Evolutionary conservation across 2,888 invertebrate genomes (phyloP).

Genomic region (Nephrocerus scutellatus): DNA sequence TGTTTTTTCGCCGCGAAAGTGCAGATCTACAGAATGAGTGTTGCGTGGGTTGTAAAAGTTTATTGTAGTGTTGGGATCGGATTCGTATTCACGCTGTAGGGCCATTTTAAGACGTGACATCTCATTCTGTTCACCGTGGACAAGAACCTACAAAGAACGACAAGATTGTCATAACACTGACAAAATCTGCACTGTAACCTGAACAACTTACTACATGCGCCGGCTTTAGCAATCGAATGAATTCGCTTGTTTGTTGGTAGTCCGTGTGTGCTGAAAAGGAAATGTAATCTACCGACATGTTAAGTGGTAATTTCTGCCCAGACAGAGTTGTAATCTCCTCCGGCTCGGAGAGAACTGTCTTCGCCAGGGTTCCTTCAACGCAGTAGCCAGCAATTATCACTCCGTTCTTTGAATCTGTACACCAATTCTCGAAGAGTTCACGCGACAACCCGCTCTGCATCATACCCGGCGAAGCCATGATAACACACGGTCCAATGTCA

Average conservation of each 20-base stretch:
- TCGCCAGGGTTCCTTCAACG: conserved; percentile 84
- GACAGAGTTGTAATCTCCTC: conserved; percentile 94
- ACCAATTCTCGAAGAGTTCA: conserved; percentile 98
- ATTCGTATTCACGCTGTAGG: conserved; percentile 67
- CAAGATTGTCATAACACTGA: conserved; percentile 4
- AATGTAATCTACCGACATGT: conserved; percentile 98
- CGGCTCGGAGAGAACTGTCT: conserved; percentile 93
- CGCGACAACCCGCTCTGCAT: conserved; percentile 97
- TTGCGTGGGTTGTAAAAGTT: conserved; percentile 93
- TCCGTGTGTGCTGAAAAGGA: conserved; percentile 96
- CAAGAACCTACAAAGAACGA: conserved; percentile 44
- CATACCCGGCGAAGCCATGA: conserved; percentile 99
- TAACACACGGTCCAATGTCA: conserved; percentile 98
- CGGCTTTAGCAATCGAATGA: conserved; percentile 87
- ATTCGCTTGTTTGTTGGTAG: conserved; percentile 73
- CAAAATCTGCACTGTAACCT: conserved; percentile 31
- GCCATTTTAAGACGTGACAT: conserved; percentile 95
- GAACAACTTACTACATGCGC: conserved; percentile 73
- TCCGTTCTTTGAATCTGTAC: conserved; percentile 95
- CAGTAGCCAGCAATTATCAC: conserved; percentile 97
- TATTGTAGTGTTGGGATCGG: conserved; percentile 68
- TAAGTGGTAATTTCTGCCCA: conserved; percentile 91
- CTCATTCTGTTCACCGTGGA: conserved; percentile 98
- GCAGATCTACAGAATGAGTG: conserved; percentile 84
- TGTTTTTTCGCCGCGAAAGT: conserved; percentile 96